phyloP scores from a whole-genome alignment of 1,140 invertebrate species.

The Hermatobates lingyangjiaoensis region DNA sequence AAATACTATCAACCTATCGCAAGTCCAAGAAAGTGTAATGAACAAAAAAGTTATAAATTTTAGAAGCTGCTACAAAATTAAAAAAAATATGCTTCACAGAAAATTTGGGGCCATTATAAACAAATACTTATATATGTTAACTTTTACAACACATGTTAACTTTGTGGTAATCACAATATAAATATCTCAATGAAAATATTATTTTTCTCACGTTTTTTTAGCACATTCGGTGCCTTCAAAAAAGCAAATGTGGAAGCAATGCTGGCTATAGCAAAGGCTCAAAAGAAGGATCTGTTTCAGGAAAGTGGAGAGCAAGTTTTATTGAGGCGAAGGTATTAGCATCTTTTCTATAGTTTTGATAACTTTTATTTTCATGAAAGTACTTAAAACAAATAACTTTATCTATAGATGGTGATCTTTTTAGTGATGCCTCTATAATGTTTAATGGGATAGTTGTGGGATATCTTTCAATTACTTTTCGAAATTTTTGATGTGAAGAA shows the following conservation, averaged over 20 bases:
- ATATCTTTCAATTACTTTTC: too few species aligned
- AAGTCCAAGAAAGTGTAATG: background rate
- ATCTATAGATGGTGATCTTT: too few species aligned
- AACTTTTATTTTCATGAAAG: too few species aligned
- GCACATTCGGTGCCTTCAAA: conserved; percentile 49
- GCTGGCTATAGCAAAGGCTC: conserved; percentile 49
- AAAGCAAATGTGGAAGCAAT: conserved; percentile 55
- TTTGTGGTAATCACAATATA: background rate
- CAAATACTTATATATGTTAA: background rate
- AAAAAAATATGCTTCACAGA: background rate
- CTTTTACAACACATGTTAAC: background rate
- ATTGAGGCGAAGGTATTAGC: conserved; percentile 28
- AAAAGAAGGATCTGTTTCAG: conserved; percentile 45
- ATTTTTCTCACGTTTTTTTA: conserved; percentile 23
- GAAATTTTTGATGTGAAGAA: too few species aligned
- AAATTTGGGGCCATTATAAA: background rate
- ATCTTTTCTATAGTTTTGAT: too few species aligned
- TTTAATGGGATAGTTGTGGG: too few species aligned
- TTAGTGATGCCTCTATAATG: too few species aligned
- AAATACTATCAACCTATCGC: too few species aligned
- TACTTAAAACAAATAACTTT: too few species aligned
- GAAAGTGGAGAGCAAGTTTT: conserved; percentile 33
- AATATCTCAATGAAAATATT: conserved; percentile 2
- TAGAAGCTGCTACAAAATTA: background rate
- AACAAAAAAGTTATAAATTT: background rate